Conservation (phyloP, 2,888 invertebrate genomes). For the Octodonta nipae region DNA sequence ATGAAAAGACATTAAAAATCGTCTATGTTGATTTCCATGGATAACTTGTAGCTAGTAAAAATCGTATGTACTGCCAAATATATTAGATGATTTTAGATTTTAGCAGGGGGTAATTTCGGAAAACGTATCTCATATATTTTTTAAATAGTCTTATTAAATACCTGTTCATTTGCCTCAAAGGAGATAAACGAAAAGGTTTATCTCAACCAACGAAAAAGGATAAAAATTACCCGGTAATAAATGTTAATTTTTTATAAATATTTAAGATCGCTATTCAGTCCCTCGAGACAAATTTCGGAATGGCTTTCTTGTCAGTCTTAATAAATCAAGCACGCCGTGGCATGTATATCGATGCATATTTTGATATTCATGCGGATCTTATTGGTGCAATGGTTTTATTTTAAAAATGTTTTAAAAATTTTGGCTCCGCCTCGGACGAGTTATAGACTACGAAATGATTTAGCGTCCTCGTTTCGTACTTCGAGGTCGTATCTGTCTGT, state of each 20-base stretch:
- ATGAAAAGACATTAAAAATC: too few relatives aligned
- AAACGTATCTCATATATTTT: too few relatives aligned
- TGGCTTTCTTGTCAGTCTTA: conserved; percentile 14
- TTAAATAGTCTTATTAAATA: too few relatives aligned
- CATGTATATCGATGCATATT: conserved; percentile 22
- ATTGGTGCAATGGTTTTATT: conserved; percentile 21
- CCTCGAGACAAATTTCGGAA: conserved; percentile 15
- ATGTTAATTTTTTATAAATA: conserved; percentile 13
- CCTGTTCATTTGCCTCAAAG: too few relatives aligned
- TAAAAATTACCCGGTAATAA: conserved; percentile 8
- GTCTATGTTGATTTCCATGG: too few relatives aligned
- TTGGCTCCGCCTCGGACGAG: conserved; percentile 23
- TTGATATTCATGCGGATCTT: conserved; percentile 29
- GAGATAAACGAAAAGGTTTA: too few relatives aligned
- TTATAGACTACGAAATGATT: conserved; percentile 24
- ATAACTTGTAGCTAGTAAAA: too few relatives aligned
- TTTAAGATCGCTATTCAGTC: conserved; percentile 9
- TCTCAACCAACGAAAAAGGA: not conserved
- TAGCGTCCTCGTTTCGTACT: conserved; percentile 11
- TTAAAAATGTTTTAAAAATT: conserved; percentile 21
- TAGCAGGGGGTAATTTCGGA: too few relatives aligned
- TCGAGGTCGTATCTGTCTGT: conserved; percentile 14
- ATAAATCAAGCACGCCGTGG: conserved; percentile 16
- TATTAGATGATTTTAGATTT: too few relatives aligned
- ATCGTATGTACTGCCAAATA: too few relatives aligned